phyloP scores from a whole-genome alignment of 2,888 invertebrate genomes.

The Folsomia candida region DNA sequence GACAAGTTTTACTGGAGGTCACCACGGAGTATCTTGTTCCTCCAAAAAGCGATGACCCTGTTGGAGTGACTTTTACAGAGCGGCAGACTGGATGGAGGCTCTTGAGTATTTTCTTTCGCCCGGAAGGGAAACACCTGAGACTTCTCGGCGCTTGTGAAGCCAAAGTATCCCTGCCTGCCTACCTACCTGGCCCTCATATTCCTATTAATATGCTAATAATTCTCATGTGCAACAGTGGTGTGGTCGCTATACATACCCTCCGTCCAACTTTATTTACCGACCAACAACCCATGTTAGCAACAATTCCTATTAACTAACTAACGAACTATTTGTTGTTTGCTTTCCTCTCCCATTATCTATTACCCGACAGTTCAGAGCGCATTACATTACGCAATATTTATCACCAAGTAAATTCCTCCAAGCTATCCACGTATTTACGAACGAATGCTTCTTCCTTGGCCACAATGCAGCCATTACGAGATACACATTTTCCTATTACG shows the following conservation, averaged over 20 bases:
- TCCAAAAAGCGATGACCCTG: background rate
- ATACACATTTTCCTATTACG: background rate
- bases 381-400: constrained; percentile 3
- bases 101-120: constrained; percentile 22
- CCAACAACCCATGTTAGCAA: too few relatives aligned
- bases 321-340: constrained; percentile 8
- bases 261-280: background rate
- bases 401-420: constrained; percentile 3
- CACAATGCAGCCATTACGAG: background rate
- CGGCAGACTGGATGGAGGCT: constrained; percentile 12
- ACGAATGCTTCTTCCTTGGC: too few relatives aligned
- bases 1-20: too few relatives aligned
- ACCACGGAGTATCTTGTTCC: background rate
- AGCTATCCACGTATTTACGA: too few relatives aligned
- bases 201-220: constrained; percentile 45
- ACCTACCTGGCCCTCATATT: constrained; percentile 14
- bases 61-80: background rate
- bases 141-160: constrained; percentile 45
- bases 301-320: background rate
- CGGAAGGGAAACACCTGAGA: constrained; percentile 50
- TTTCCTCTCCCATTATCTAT: background rate
- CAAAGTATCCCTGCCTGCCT: background rate
- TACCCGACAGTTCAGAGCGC: background rate
- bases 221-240: background rate
- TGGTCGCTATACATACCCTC: background rate